Evolutionary conservation across 2,888 invertebrate genomes (phyloP).

Genomic region (Carcina quercana): DNA sequence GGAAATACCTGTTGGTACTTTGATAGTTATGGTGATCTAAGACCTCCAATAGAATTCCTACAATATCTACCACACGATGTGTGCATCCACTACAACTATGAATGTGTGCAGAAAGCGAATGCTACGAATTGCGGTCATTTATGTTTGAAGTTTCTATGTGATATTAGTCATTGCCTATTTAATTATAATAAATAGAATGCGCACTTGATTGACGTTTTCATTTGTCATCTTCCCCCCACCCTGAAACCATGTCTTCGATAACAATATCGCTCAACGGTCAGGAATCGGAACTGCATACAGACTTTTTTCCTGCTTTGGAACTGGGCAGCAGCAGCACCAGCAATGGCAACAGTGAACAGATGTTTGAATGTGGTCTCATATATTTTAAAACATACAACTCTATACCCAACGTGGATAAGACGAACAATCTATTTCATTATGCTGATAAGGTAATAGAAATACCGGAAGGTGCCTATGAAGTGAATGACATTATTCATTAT

Average conservation of each 20-base stretch:
- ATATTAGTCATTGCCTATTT: background rate
- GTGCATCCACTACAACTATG: slow-evolving; percentile 3
- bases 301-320: slow-evolving; percentile 2
- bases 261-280: slow-evolving; percentile 1
- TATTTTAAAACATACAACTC: slow-evolving; percentile 2
- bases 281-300: background rate
- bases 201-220: too few species aligned
- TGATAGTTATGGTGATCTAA: slow-evolving; percentile 36
- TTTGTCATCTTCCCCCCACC: background rate
- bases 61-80: slow-evolving; percentile 18
- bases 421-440: background rate
- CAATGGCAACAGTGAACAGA: too few species aligned
- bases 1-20: slow-evolving; percentile 28
- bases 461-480: slow-evolving; percentile 4
- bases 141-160: slow-evolving; percentile 4
- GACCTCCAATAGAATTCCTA: slow-evolving; percentile 23
- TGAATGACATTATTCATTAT: background rate
- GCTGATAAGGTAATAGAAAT: background rate
- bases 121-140: slow-evolving; percentile 6
- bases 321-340: too few species aligned
- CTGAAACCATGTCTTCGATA: background rate
- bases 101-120: slow-evolving; percentile 1
- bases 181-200: slow-evolving; percentile 1
- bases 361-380: slow-evolving; percentile 9
- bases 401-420: background rate